Evolutionary conservation across 2,888 invertebrate genomes (phyloP), one percentile per base, ranked within the genome.

Genomic region (Habrosyne pyritoides): DNA sequence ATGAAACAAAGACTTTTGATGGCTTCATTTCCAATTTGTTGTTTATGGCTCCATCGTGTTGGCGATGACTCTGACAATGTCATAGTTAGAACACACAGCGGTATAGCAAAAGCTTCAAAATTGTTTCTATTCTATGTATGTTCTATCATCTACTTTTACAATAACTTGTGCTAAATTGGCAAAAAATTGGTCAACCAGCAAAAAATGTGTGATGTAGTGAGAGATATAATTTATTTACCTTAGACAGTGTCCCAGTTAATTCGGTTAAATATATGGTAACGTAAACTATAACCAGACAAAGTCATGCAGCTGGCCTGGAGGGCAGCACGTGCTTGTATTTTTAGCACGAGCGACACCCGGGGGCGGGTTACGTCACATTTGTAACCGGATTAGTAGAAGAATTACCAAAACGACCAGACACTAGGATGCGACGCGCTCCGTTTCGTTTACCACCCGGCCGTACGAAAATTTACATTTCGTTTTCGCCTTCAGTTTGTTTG

Each of bases 301-400:
- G 5, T 61, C 71, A 71, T 75, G 77, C 75, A 79, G 75, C 72
- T 66, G 66, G 71, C 63, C 80, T 84, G 84, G 81, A 84, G 80
- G 77, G 77, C 22, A 71, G 76, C 86, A 84, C 87, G 85, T 80
- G 86, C 79, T 60, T 66, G 67, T 90, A 89, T 88, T 87, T 87
- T 81, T 88, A 86, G 84, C 77, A 47, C 73, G 64, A 79, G 84
- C 83, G 79, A 81, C 85, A 86, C 87, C 87, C 86, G 75, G 83
- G 84, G 79, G 77, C 73, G 73, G 59, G 72, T 86, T 86, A 82
- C 86, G 85, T 87, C 86, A 89, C 70, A 61, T 42, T 42, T 62
- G 64, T 71, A 79, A 77, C 79, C 67, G 73, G 73, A 77, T 77
- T 79, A 79, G 71, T 73, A 71, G 71, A 71, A 74, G 77, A 79